Evolutionary conservation across 2,797 vertebrate genomes (phyloP).

Genomic region (Tenualosa ilisha): DNA sequence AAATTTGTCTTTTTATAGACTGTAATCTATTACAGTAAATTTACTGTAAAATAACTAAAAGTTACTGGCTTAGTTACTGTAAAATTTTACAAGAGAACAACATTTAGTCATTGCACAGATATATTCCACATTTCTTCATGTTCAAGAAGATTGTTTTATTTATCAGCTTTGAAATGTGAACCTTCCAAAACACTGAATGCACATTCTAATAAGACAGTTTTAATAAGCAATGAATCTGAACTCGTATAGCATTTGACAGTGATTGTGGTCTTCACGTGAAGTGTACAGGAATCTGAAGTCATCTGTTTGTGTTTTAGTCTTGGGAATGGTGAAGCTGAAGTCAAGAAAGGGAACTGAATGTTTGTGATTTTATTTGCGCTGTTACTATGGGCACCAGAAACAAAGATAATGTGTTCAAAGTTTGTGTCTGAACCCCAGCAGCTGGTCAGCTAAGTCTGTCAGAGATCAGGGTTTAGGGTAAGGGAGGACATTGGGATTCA

Average conservation of each 20-base stretch:
- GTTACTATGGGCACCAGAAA: not conserved
- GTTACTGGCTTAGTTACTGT: too few relatives aligned
- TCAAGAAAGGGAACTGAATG: not conserved
- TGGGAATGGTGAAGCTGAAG: not conserved
- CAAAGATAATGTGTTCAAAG: not conserved
- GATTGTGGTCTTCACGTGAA: not conserved
- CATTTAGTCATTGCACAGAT: not conserved
- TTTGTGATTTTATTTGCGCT: not conserved
- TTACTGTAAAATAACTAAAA: not conserved
- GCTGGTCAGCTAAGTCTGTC: too few relatives aligned
- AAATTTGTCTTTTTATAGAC: not conserved
- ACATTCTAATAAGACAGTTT: not conserved
- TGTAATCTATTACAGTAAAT: not conserved
- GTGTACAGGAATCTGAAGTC: not conserved
- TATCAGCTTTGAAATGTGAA: not conserved
- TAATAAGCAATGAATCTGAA: not conserved
- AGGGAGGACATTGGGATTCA: too few relatives aligned
- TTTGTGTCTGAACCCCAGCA: too few relatives aligned
- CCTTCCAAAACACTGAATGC: not conserved
- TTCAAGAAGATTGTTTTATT: not conserved
- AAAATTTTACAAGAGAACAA: not conserved
- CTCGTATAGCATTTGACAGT: not conserved
- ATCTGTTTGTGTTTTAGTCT: not conserved
- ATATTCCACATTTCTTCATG: not conserved
- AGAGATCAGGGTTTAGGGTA: too few relatives aligned